Evolutionary conservation across 1,140 invertebrate genomes (phyloP).

Genomic region (Heliconius himera): DNA sequence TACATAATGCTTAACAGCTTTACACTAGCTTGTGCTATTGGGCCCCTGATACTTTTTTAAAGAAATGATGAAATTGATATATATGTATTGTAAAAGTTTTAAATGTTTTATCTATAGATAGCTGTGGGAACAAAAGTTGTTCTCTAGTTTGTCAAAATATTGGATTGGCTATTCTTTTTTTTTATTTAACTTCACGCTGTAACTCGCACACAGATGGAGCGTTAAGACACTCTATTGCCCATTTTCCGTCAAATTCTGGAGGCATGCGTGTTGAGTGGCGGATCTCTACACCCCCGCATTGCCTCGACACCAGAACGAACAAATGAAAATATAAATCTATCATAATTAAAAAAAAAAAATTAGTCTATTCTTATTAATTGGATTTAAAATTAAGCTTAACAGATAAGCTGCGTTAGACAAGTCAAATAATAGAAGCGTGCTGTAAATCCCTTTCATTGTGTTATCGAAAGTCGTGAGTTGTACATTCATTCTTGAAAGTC

Average conservation of each 20-base stretch:
- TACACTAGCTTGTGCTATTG: conserved; percentile 18
- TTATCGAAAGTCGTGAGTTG: conserved; percentile 61
- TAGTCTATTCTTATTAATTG: conserved; percentile 19
- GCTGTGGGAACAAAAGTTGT: neutral
- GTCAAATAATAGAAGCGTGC: conserved; percentile 52
- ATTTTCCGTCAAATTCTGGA: too few species aligned
- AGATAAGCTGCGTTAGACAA: conserved; percentile 46
- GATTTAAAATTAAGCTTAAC: conserved; percentile 27
- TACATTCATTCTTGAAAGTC: conserved; percentile 52
- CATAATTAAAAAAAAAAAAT: neutral
- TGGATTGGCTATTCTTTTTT: neutral
- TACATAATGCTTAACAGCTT: conserved; percentile 28
- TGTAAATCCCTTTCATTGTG: conserved; percentile 57
- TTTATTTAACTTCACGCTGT: neutral
- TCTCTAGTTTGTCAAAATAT: neutral
- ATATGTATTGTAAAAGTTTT: neutral
- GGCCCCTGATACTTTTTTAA: neutral
- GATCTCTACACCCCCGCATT: too few species aligned
- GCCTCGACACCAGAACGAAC: too few species aligned
- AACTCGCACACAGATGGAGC: too few species aligned
- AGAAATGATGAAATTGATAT: too few species aligned
- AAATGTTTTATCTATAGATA: neutral
- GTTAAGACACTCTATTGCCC: too few species aligned
- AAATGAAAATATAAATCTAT: too few species aligned
- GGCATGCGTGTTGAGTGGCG: too few species aligned